Evolutionary conservation across 2,888 invertebrate genomes (phyloP).

Genomic region (Andrena camellia): DNA sequence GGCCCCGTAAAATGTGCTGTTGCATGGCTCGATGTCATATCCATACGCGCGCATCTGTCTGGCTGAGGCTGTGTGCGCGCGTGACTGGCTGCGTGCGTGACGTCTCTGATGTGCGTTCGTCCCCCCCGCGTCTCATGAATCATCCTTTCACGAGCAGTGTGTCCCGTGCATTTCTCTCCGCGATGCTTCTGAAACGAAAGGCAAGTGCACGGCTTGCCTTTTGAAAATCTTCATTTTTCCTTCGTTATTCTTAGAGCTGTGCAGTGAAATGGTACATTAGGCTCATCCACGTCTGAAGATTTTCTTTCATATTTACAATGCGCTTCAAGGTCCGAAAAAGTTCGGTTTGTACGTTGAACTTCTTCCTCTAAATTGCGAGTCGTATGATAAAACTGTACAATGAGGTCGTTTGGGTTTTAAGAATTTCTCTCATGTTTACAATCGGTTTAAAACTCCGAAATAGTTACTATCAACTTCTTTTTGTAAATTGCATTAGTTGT

Average conservation of each 20-base stretch:
- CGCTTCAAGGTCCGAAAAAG: too few relatives aligned
- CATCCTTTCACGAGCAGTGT: constrained; percentile 64
- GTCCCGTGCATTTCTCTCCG: constrained; percentile 50
- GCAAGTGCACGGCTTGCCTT: constrained; percentile 14
- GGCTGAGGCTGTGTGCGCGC: not conserved
- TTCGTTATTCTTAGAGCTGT: not conserved
- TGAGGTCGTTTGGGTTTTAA: too few relatives aligned
- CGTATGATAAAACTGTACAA: too few relatives aligned
- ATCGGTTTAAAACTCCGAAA: too few relatives aligned
- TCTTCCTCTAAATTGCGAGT: too few relatives aligned
- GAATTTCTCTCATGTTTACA: too few relatives aligned
- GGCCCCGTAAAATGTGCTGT: constrained; percentile 40
- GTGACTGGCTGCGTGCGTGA: not conserved
- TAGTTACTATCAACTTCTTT: too few relatives aligned
- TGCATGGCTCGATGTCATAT: constrained; percentile 37
- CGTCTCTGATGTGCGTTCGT: constrained; percentile 18
- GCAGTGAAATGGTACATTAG: not conserved
- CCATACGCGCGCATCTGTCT: constrained; percentile 18
- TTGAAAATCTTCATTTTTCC: not conserved
- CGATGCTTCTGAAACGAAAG: constrained; percentile 27
- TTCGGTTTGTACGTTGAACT: too few relatives aligned
- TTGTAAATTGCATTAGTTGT: too few relatives aligned
- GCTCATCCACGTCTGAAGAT: not conserved
- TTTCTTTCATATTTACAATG: too few relatives aligned
- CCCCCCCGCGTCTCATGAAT: constrained; percentile 60